Evolutionary conservation across 2,113 vertebrate species (phyloP).

Genomic region (Progne subis): DNA sequence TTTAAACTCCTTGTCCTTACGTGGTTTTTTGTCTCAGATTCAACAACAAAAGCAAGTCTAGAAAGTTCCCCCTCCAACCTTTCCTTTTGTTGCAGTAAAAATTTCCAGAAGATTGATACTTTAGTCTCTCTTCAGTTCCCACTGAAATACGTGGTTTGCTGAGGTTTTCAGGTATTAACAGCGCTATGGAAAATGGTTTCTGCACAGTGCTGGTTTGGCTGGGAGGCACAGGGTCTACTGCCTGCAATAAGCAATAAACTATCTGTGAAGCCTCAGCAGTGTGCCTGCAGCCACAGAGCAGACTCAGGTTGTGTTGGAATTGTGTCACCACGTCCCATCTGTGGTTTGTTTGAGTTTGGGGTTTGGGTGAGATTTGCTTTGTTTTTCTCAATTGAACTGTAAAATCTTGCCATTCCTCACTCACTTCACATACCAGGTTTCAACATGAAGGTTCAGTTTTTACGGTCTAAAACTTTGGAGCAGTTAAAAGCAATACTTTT

Average conservation of each 20-base stretch:
- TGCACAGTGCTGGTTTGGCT: not conserved
- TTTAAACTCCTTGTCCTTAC: not conserved
- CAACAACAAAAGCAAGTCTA: not conserved
- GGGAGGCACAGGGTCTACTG: not conserved
- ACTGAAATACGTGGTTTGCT: not conserved
- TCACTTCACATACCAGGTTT: not conserved
- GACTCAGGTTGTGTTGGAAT: not conserved
- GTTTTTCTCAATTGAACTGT: not conserved
- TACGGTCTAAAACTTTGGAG: not conserved
- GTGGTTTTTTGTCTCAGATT: fast-evolving
- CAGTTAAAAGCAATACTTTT: not conserved
- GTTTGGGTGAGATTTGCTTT: not conserved
- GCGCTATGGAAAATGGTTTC: not conserved
- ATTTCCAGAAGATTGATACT: not conserved
- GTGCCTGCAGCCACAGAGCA: not conserved
- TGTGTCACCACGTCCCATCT: not conserved
- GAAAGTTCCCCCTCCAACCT: fast-evolving
- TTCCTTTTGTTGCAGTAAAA: not conserved
- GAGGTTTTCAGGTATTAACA: not conserved
- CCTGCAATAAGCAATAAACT: not conserved
- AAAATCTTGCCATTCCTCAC: not conserved
- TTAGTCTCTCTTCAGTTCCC: not conserved
- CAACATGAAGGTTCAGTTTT: not conserved
- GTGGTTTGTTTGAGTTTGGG: not conserved
- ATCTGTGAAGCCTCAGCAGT: not conserved